These are phyloP conservation scores for Cardinalis cardinalis DNA, from an alignment of 2,113 vertebrate genomes.

Conservation along the genomic window DNA sequence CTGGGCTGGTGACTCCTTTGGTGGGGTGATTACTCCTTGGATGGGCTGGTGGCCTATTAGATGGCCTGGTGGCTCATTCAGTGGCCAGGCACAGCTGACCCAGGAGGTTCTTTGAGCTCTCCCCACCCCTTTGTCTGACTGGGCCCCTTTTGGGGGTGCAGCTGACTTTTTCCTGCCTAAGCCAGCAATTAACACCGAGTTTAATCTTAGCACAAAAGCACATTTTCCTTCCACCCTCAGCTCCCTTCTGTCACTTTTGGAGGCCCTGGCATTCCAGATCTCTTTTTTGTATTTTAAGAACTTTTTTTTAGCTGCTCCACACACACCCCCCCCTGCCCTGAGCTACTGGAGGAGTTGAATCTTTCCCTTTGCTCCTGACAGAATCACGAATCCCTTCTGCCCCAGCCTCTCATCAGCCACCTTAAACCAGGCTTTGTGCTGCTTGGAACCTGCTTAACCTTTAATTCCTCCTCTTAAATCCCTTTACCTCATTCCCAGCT, in stretches of 20 bases:
- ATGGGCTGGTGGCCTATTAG: accelerated
- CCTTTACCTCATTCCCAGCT: not conserved
- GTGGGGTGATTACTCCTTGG: accelerated
- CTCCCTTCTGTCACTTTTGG: slow-evolving; percentile 31
- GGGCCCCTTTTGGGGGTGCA: not conserved
- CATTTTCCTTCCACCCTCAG: slow-evolving; percentile 15
- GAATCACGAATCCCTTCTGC: not conserved
- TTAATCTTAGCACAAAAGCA: not conserved
- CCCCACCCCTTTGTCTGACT: not conserved
- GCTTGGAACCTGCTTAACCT: not conserved
- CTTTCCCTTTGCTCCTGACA: not conserved
- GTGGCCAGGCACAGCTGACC: not conserved
- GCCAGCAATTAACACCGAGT: not conserved
- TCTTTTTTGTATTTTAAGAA: not conserved
- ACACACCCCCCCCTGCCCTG: not conserved
- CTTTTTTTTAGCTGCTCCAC: not conserved
- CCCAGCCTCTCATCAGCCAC: not conserved
- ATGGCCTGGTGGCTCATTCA: not conserved
- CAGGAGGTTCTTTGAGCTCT: not conserved
- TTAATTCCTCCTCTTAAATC: not conserved
- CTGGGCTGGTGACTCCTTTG: not conserved
- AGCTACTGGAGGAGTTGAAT: not conserved
- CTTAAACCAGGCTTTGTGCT: not conserved
- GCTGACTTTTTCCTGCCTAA: not conserved
- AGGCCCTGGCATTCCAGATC: not conserved